Evolutionary conservation across 2,113 vertebrate genomes (phyloP).

Genomic region (Phalacrocorax carbo): DNA sequence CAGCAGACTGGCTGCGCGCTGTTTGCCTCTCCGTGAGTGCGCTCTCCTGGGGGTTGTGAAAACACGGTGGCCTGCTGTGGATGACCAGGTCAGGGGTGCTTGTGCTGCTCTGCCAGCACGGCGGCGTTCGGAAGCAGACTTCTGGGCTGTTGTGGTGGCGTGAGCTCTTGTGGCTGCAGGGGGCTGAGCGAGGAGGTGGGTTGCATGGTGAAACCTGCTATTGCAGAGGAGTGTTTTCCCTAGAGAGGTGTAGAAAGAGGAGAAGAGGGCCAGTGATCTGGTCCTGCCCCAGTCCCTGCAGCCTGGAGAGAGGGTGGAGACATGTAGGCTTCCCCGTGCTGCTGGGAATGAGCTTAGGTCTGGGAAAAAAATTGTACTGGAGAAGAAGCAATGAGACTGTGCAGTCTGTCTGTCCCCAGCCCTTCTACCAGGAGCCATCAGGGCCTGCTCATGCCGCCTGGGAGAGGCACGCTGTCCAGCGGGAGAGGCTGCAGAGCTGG

Average conservation of each 20-base stretch:
- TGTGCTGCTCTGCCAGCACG: neutral
- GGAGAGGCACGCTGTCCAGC: accelerated
- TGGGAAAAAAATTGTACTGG: accelerated
- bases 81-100: neutral
- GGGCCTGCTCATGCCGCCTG: neutral
- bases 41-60: neutral
- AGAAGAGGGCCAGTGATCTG: neutral
- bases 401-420: accelerated
- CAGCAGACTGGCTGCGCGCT: accelerated
- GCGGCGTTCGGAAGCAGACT: too few relatives aligned
- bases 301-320: neutral
- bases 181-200: neutral
- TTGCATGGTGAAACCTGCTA: neutral
- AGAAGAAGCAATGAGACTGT: neutral
- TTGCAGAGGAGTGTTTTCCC: neutral
- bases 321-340: accelerated
- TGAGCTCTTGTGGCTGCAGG: accelerated
- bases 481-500: accelerated
- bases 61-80: neutral
- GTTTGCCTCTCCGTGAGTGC: neutral
- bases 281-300: neutral
- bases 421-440: accelerated
- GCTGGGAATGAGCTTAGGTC: neutral
- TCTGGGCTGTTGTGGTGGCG: neutral
- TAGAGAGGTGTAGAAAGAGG: neutral